Percentiles rank a stretch among this genome's conserved stretches.
Evolutionary conservation across 2,888 invertebrate genomes (phyloP).

Genomic region (Cheilosia vulpina): DNA sequence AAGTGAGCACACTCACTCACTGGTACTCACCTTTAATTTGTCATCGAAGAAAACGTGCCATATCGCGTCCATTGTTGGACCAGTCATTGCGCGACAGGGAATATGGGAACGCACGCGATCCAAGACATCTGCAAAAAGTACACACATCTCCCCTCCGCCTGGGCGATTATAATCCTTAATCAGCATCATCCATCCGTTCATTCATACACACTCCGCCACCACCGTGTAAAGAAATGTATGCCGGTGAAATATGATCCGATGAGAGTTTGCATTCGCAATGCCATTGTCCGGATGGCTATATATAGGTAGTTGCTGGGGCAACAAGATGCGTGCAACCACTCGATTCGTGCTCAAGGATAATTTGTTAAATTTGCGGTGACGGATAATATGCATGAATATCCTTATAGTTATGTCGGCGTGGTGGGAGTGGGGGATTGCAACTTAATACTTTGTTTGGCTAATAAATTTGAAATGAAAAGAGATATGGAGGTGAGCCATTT

Average conservation of each 20-base stretch:
- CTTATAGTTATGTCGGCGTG: slow-evolving; percentile 24
- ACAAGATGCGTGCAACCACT: slow-evolving; percentile 60
- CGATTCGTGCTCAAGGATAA: slow-evolving; percentile 76
- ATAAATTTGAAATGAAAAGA: slow-evolving; percentile 64
- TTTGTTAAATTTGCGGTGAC: slow-evolving; percentile 76
- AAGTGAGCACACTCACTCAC: slow-evolving; percentile 11
- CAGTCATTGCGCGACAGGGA: slow-evolving; percentile 47
- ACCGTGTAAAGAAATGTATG: slow-evolving; percentile 1
- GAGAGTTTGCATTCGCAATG: slow-evolving; percentile 53
- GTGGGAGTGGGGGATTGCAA: slow-evolving; percentile 65
- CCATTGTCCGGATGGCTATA: slow-evolving; percentile 42
- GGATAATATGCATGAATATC: slow-evolving; percentile 69
- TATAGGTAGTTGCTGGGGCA: slow-evolving; percentile 1
- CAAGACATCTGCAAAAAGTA: slow-evolving; percentile 65
- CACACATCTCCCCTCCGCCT: slow-evolving; percentile 14
- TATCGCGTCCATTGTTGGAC: slow-evolving; percentile 71
- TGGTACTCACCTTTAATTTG: slow-evolving; percentile 64
- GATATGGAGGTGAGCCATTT: slow-evolving; percentile 39
- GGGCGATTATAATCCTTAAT: slow-evolving; percentile 67
- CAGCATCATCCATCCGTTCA: slow-evolving; percentile 67
- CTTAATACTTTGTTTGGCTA: slow-evolving; percentile 74
- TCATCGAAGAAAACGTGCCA: slow-evolving; percentile 71
- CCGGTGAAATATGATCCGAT: slow-evolving; percentile 73
- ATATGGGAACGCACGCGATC: slow-evolving; percentile 56
- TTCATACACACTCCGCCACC: slow-evolving; percentile 3